Conservation (phyloP, 2,888 invertebrate genomes). For the Ochropleura leucogaster region DNA sequence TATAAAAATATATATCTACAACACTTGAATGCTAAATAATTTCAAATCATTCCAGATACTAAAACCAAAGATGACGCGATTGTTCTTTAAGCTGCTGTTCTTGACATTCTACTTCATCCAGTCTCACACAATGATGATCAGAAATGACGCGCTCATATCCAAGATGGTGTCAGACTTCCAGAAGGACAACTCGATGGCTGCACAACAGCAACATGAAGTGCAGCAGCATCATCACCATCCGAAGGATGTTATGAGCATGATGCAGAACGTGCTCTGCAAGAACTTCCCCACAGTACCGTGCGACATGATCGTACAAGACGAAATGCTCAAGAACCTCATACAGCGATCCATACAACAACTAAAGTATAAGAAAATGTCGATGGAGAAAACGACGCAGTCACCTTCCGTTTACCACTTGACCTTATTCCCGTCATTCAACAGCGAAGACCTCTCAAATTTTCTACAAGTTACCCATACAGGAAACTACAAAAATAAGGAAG, state of each 20-base stretch:
- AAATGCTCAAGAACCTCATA: constrained; percentile 77
- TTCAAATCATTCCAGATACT: constrained; percentile 44
- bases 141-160: constrained; percentile 84
- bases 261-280: constrained; percentile 84
- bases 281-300: constrained; percentile 85
- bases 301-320: constrained; percentile 79
- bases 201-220: constrained; percentile 16
- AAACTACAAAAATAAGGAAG: constrained; percentile 58
- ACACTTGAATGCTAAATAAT: constrained; percentile 2
- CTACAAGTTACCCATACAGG: constrained; percentile 73
- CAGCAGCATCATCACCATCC: constrained; percentile 44
- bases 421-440: constrained; percentile 78
- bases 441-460: constrained; percentile 81
- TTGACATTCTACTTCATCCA: constrained; percentile 52
- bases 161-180: constrained; percentile 86
- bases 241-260: constrained; percentile 72
- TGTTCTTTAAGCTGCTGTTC: constrained; percentile 46
- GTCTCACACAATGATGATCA: constrained; percentile 75
- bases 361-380: constrained; percentile 75
- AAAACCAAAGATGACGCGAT: constrained; percentile 35
- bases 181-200: constrained; percentile 71
- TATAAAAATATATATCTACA: neutral
- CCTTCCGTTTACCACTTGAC: constrained; percentile 72
- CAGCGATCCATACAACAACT: constrained; percentile 83
- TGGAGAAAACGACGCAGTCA: constrained; percentile 73